Base-by-base conservation (phyloP, 2,888 invertebrate species). In the Cryptus viduatorius region DNA sequence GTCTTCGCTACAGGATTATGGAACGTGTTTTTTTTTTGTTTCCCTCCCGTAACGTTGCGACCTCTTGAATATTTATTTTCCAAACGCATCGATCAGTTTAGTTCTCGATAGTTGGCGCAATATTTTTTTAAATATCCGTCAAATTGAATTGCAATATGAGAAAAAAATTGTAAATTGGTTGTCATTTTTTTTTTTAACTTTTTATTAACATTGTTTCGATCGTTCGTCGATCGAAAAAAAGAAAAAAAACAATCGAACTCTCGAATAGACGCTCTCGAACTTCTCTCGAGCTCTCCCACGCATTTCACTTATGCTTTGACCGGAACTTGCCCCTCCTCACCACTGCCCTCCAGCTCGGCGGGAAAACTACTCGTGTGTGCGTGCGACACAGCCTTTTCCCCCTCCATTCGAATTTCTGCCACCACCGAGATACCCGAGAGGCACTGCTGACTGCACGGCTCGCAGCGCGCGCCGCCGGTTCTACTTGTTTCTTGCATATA, bases 281-380 rank as follows among this genome's bases (percentile, higher is more conserved):
- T 80, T 65, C 64, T 79, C 79, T 79, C 14, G 42, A 72, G 77
- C 73, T 64, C 73, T 64, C 84, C 81, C 79, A 81, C 83, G 78
- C 83, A 83, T 83, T 81, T 78, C 80, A 79, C 73, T 86, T 83
- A 78, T 78, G 79, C 69, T 78, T 61, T 64, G 81, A 83, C 80
- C 81, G 81, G 79, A 83, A 86, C 86, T 86, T 50, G 59, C 19
- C 19, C 24, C 65, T 73, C 80, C 69, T 56, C 84, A 12, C 19
- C 24, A 59, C 77, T 78, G 67, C 64, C 84, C 56, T 24, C 56
- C 73, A 37, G 65, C 76, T 75, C 79, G 79, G 79, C 83, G 79
- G 72, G 72, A 59, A 42, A 48, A 65, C 61, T 73, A 64, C 46
- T 53, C 53, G 50, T 73, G 67, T 50, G 59, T 61, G 61, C 24